A percentile compares a stretch with the other conserved stretches of the same genome.
Evolutionary conservation across 2,113 vertebrate species (phyloP).

Genomic region (Ictidomys tridecemlineatus): DNA sequence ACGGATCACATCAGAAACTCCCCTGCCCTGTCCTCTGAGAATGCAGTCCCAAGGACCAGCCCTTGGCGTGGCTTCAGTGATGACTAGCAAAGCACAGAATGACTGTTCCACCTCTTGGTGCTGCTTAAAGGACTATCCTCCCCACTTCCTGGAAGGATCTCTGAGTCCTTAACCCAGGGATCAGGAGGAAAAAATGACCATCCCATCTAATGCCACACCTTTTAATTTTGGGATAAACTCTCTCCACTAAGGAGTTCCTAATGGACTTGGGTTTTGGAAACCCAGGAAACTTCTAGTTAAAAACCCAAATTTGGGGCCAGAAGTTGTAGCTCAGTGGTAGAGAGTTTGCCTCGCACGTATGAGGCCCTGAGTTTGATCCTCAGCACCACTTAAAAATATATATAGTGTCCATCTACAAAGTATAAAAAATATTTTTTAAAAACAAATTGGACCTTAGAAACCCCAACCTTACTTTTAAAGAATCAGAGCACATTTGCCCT

Average conservation of each 20-base stretch:
- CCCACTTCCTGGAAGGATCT: background rate
- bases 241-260: background rate
- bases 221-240: background rate
- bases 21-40: background rate
- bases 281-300: background rate
- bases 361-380: too few relatives aligned
- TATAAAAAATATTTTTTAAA: too few relatives aligned
- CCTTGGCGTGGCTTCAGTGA: accelerated
- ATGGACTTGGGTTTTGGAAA: background rate
- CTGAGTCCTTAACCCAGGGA: background rate
- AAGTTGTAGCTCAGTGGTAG: too few relatives aligned
- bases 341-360: too few relatives aligned
- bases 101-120: accelerated
- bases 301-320: background rate
- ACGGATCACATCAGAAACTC: background rate
- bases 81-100: too few relatives aligned
- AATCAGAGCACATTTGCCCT: background rate
- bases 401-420: too few relatives aligned
- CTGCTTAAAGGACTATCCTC: background rate
- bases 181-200: background rate
- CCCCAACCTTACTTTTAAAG: background rate
- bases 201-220: background rate
- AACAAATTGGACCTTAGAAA: background rate
- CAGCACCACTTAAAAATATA: too few relatives aligned
- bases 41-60: background rate